A percentile compares a stretch with the other conserved stretches of the same genome.
Evolutionary conservation across 2,888 invertebrate species (phyloP).

Genomic region (Drosophila demipolita): DNA sequence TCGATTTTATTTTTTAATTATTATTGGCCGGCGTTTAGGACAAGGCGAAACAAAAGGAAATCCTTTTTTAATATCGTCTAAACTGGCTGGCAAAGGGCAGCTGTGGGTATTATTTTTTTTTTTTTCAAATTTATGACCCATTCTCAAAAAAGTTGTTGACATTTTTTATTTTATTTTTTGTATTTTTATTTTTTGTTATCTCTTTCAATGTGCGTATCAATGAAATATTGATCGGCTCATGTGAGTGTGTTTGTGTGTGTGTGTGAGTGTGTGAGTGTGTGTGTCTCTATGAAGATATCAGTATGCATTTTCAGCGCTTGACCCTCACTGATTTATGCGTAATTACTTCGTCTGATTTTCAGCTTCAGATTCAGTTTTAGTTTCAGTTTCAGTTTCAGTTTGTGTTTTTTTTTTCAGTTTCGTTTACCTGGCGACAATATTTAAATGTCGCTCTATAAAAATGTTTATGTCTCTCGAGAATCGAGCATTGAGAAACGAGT

Average conservation of each 20-base stretch:
- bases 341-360: constrained; percentile 43
- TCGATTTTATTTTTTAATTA: constrained; percentile 71
- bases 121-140: constrained; percentile 77
- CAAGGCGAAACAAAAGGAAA: constrained; percentile 63
- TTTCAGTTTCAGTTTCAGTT: constrained; percentile 1
- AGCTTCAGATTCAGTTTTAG: constrained; percentile 1
- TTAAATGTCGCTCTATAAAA: constrained; percentile 71
- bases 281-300: constrained; percentile 71
- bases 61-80: constrained; percentile 77
- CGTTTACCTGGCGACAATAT: constrained; percentile 52
- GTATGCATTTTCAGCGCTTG: constrained; percentile 63
- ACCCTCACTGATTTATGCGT: constrained; percentile 67
- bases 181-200: constrained; percentile 10
- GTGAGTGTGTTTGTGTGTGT: not conserved
- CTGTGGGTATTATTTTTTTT: constrained; percentile 40
- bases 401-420: constrained; percentile 1
- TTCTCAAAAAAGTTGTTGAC: constrained; percentile 75
- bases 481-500: not conserved
- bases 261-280: not conserved
- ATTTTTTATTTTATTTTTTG: constrained; percentile 48
- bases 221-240: constrained; percentile 72
- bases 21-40: constrained; percentile 64
- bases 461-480: constrained; percentile 46
- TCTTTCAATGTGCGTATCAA: constrained; percentile 58
- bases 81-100: constrained; percentile 22